Conservation (phyloP, 1,140 invertebrate species). For the Brachionus asplanchnoidis region DNA sequence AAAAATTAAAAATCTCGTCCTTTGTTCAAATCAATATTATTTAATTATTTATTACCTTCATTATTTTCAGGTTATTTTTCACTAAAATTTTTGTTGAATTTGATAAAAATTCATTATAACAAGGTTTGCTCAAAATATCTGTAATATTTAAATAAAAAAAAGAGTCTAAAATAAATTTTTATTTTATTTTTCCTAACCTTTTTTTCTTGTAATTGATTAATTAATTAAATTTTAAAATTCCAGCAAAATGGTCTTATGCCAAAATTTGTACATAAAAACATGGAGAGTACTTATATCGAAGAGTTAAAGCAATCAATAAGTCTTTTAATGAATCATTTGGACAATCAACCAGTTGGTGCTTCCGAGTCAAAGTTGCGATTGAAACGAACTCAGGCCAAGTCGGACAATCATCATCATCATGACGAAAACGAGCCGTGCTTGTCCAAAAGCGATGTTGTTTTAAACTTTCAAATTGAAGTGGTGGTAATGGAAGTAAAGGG, state of each 20-base stretch:
- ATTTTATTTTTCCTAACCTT: too few species aligned
- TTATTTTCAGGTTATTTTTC: too few species aligned
- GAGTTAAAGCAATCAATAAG: slow-evolving; percentile 96
- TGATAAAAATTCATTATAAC: too few species aligned
- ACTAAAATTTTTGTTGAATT: too few species aligned
- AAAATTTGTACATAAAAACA: slow-evolving; percentile 98
- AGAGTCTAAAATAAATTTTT: too few species aligned
- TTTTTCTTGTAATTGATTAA: neutral
- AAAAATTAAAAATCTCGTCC: too few species aligned
- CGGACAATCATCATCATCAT: slow-evolving; percentile 43
- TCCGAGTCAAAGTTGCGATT: slow-evolving; percentile 82
- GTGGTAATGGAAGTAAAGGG: slow-evolving; percentile 98
- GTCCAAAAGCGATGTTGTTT: slow-evolving; percentile 90
- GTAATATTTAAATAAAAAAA: too few species aligned
- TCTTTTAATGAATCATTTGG: slow-evolving; percentile 93
- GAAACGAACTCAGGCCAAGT: neutral
- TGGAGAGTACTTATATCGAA: slow-evolving; percentile 98
- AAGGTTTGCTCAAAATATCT: too few species aligned
- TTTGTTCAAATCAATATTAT: too few species aligned
- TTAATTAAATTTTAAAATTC: neutral
- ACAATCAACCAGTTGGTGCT: slow-evolving; percentile 86
- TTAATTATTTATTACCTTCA: too few species aligned
- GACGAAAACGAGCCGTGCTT: slow-evolving; percentile 55
- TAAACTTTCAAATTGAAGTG: slow-evolving; percentile 91
- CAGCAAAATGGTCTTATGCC: slow-evolving; percentile 92